These are phyloP conservation scores for Drosophila acutilabella DNA, from an alignment of 2,888 invertebrate genomes.

Conservation along the genomic window DNA sequence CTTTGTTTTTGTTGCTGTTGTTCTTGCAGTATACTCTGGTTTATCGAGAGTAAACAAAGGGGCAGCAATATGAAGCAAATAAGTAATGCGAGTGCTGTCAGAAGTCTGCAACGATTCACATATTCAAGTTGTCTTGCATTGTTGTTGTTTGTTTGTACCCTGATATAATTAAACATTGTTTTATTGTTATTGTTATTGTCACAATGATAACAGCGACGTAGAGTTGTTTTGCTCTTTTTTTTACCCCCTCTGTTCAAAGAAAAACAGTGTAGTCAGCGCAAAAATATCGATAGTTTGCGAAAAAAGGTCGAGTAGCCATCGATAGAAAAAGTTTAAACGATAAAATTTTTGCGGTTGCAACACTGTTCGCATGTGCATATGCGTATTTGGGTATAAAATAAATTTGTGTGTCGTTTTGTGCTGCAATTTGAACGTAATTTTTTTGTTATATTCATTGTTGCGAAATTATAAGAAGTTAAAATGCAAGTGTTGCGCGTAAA, in stretches of 20 bases:
- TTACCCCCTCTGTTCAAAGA: slow-evolving; percentile 10
- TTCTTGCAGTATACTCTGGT: neutral
- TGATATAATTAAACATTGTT: slow-evolving; percentile 41
- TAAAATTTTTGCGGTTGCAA: slow-evolving; percentile 33
- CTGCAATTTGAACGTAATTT: slow-evolving; percentile 32
- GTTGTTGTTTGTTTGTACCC: slow-evolving; percentile 7
- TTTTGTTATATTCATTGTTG: slow-evolving; percentile 13
- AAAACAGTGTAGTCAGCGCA: slow-evolving; percentile 7
- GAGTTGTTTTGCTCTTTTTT: slow-evolving; percentile 13
- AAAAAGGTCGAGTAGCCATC: slow-evolving; percentile 15
- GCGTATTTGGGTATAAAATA: slow-evolving; percentile 62
- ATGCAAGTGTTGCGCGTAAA: slow-evolving; percentile 41
- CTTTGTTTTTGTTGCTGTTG: slow-evolving; percentile 6
- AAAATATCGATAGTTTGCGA: slow-evolving; percentile 39
- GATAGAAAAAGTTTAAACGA: slow-evolving; percentile 29
- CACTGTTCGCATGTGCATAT: slow-evolving; percentile 58
- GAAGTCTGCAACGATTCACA: slow-evolving; percentile 10
- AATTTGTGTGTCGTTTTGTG: slow-evolving; percentile 41
- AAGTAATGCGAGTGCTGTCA: slow-evolving; percentile 2
- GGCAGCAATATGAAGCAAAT: slow-evolving; percentile 21
- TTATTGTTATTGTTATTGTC: slow-evolving; percentile 11
- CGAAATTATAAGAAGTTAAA: slow-evolving; percentile 31
- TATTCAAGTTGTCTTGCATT: neutral
- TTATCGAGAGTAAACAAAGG: slow-evolving; percentile 27
- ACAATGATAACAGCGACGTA: slow-evolving; percentile 7